A percentile compares a stretch with the other conserved stretches of the same genome.
Evolutionary conservation across 2,888 invertebrate genomes (phyloP).

Genomic region (Trissoscelio sp.): DNA sequence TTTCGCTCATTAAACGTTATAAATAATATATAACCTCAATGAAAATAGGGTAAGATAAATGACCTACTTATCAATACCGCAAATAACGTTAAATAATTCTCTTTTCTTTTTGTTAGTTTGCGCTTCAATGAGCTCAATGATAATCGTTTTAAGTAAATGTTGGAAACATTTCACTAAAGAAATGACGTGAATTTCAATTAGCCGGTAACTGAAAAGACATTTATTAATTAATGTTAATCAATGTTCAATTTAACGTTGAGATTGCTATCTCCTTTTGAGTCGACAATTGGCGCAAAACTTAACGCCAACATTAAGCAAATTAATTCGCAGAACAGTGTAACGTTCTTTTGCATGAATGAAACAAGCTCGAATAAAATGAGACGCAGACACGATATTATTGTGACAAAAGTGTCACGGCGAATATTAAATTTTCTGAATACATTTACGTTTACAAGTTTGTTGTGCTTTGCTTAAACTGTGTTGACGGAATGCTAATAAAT

Average conservation of each 20-base stretch:
- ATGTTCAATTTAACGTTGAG: constrained; percentile 1
- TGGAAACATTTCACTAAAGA: background rate
- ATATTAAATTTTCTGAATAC: background rate
- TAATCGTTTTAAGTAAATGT: background rate
- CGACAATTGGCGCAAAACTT: background rate
- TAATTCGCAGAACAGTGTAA: background rate
- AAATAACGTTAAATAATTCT: background rate
- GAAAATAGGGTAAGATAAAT: background rate
- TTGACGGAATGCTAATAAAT: background rate
- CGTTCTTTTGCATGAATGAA: background rate
- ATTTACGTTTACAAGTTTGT: background rate
- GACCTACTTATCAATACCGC: background rate
- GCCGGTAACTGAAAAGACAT: background rate
- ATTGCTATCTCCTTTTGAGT: background rate
- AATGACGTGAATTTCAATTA: background rate
- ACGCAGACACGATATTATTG: background rate
- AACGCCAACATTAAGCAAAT: background rate
- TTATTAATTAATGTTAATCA: background rate
- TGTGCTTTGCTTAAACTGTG: background rate
- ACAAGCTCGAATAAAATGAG: background rate
- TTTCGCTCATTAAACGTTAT: background rate
- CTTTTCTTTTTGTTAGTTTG: background rate
- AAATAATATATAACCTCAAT: background rate
- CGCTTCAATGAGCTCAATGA: background rate
- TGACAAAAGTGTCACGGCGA: background rate